A percentile compares a stretch with the other conserved stretches of the same genome.
These are phyloP conservation scores for Spodoptera picta DNA, from an alignment of 2,888 invertebrate genomes.

Conservation along the genomic window DNA sequence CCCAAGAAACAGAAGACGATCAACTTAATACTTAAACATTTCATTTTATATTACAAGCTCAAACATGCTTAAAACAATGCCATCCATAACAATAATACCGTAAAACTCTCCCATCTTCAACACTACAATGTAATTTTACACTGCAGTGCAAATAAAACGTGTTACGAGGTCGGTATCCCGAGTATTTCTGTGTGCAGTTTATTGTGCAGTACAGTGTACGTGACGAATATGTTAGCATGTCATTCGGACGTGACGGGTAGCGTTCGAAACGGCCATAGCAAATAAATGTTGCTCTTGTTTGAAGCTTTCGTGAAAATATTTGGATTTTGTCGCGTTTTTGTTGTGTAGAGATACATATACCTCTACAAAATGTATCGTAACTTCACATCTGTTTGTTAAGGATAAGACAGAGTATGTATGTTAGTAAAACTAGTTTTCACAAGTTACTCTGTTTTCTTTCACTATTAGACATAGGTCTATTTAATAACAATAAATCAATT, in stretches of 20 bases:
- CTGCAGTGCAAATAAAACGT: slow-evolving; percentile 39
- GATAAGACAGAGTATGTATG: no score
- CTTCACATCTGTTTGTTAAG: no score
- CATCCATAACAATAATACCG: slow-evolving; percentile 20
- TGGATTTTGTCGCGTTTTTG: slow-evolving; percentile 4
- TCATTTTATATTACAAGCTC: slow-evolving; percentile 8
- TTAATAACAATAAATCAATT: no score
- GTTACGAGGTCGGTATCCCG: slow-evolving; percentile 40
- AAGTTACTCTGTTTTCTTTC: no score
- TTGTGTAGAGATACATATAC: no score
- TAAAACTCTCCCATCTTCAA: slow-evolving; percentile 30
- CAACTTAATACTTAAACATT: not conserved
- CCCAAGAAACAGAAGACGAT: not conserved
- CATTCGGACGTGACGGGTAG: slow-evolving; percentile 39
- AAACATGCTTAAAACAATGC: slow-evolving; percentile 24
- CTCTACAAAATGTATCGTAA: no score
- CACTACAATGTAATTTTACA: slow-evolving; percentile 39
- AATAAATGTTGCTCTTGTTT: slow-evolving; percentile 34
- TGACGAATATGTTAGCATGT: slow-evolving; percentile 50
- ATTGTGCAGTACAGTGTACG: slow-evolving; percentile 56
- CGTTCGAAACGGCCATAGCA: slow-evolving; percentile 24
- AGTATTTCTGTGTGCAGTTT: slow-evolving; percentile 43
- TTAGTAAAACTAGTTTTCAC: no score
- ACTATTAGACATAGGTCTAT: no score
- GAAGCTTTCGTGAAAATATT: slow-evolving; percentile 13